These are phyloP conservation scores for Rhadina sibilatrix DNA, from an alignment of 2,113 vertebrate genomes.

Conservation along the genomic window DNA sequence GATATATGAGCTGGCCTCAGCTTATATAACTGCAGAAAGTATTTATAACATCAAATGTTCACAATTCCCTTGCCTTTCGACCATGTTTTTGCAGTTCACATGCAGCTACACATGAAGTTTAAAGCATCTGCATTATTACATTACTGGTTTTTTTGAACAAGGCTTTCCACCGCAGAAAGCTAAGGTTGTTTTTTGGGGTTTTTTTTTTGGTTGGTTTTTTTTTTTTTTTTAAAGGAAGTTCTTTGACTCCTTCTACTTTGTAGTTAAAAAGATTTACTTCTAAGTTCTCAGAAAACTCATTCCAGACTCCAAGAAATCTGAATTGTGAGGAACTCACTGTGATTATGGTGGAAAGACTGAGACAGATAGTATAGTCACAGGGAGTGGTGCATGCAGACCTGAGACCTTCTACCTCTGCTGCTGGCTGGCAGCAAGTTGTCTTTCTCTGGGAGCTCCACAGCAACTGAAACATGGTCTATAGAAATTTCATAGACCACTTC, in stretches of 20 bases:
- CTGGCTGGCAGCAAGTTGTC: neutral
- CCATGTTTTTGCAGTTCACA: conserved; percentile 14
- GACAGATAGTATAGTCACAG: neutral
- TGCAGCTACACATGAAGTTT: neutral
- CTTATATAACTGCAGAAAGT: conserved; percentile 55
- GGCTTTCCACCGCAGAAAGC: neutral
- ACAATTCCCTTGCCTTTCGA: neutral
- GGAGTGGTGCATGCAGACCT: neutral
- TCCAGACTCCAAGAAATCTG: neutral
- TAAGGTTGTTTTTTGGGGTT: neutral
- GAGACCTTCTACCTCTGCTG: neutral
- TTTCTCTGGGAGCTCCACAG: neutral
- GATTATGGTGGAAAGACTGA: conserved; percentile 17
- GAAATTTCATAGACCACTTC: neutral
- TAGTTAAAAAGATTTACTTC: conserved; percentile 36
- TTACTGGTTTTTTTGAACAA: neutral
- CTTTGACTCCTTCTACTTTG: neutral
- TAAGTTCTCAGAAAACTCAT: conserved; percentile 19
- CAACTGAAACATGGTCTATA: neutral
- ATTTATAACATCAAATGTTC: conserved; percentile 53
- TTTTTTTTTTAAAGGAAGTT: neutral
- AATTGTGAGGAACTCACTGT: neutral
- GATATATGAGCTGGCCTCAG: conserved; percentile 61
- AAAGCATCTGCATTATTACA: neutral
- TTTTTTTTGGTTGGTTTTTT: neutral